Conservation (phyloP, 2,113 vertebrate genomes). For the Aspiorhynchus laticeps region DNA sequence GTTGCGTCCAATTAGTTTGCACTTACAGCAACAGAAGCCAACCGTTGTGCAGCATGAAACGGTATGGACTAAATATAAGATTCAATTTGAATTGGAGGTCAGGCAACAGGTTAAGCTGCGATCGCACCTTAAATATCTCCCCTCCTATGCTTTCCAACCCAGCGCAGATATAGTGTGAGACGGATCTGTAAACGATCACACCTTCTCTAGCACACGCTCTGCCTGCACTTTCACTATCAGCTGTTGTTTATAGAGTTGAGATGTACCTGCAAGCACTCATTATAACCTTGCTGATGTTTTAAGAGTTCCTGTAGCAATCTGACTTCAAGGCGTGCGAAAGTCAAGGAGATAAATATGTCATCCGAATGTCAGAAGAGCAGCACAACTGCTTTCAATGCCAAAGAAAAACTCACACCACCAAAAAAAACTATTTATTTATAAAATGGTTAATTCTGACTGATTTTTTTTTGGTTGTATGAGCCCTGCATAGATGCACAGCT, state of each 20-base stretch:
- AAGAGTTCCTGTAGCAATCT: background rate
- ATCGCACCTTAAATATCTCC: background rate
- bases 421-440: too few relatives aligned
- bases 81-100: background rate
- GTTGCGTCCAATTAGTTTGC: background rate
- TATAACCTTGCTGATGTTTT: background rate
- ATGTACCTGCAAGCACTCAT: slow-evolving; percentile 35
- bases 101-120: background rate
- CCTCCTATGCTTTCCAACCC: background rate
- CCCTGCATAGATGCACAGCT: background rate
- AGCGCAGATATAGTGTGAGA: background rate
- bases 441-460: too few relatives aligned
- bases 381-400: background rate
- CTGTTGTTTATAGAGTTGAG: slow-evolving; percentile 21
- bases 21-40: background rate
- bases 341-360: background rate
- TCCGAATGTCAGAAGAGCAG: background rate
- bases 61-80: background rate
- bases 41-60: background rate
- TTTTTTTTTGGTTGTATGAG: too few relatives aligned
- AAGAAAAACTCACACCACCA: background rate
- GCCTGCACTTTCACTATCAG: background rate
- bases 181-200: background rate
- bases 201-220: background rate
- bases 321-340: background rate